Base-by-base conservation (phyloP, 1,140 invertebrate species). In the Drosophila baimaii region DNA sequence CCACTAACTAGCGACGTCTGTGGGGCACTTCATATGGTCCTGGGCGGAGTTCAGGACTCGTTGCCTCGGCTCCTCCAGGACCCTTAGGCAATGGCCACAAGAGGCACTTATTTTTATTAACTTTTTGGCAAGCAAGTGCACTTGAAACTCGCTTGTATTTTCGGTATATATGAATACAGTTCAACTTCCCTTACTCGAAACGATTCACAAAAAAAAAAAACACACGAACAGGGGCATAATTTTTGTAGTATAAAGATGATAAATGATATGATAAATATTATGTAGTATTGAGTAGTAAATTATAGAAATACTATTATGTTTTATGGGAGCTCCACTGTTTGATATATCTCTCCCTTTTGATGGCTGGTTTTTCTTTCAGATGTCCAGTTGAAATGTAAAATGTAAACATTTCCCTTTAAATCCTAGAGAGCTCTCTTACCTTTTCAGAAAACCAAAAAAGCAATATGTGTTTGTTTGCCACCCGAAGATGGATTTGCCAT, bases 21-120 rank as follows among this genome's bases (percentile, higher is more conserved):
- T 41, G 21, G 73, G 61, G 59, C 46, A 76, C 61, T 76, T 65
- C 61, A 64, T 63, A 76, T 47, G 64, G 21, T 54, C 33, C 15
- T 54, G 41, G 21, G 6, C 39, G 29, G 57, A 74, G 46, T 43
- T 66, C 33, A 35, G 39, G 51, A 54, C 21, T 63, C 62, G 49
- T 43, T 54, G 31, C 49, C 71, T 79, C 71, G 66, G 66, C 75
- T 85, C 57, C 65, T 52, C n/a, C 56, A 59, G 44, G 57, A 56
- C 59, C 61, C 63, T 72, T 19, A 55, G 72, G 76, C 70, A 78
- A 79, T 57, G 79, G 66, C 77, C 73, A 80, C 73, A 80, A 88
- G 77, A 77, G 84, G 79, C 83, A 88, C 83, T 88, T 88, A 85
- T 85, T 85, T 86, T 85, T 85, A 85, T 85, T 86, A 85, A 85